phyloP scores from a whole-genome alignment of 1,140 invertebrate species.

The Sminthurides bifidus region DNA sequence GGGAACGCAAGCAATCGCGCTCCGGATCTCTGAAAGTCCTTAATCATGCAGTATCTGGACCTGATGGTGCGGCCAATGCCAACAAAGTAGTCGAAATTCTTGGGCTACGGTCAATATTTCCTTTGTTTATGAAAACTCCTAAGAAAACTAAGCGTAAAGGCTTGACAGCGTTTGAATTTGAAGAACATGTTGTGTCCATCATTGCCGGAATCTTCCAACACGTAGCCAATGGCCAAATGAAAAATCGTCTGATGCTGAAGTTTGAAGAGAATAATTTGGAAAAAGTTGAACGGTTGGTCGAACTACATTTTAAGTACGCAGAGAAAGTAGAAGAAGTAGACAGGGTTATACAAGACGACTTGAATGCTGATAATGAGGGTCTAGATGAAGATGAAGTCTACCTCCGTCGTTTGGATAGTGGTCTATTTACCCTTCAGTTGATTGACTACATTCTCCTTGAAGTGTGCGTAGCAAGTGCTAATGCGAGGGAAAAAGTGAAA shows the following conservation, averaged over 20 bases:
- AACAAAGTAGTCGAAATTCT: slow-evolving; percentile 98
- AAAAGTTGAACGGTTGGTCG: slow-evolving; percentile 91
- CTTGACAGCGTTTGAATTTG: slow-evolving; percentile 77
- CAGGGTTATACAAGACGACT: slow-evolving; percentile 50
- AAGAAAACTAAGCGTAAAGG: slow-evolving; percentile 72
- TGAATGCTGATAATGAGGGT: slow-evolving; percentile 46
- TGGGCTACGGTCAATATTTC: slow-evolving; percentile 90
- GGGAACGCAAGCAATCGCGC: slow-evolving; percentile 92
- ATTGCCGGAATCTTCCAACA: slow-evolving; percentile 87
- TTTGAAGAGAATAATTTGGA: slow-evolving; percentile 98
- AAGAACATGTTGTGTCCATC: slow-evolving; percentile 91
- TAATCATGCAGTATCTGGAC: slow-evolving; percentile 86
- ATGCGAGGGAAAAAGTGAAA: slow-evolving; percentile 75
- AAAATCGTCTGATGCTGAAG: slow-evolving; percentile 82
- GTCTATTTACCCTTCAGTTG: slow-evolving; percentile 88
- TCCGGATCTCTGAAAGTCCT: slow-evolving; percentile 94
- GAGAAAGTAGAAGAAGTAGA: slow-evolving; percentile 86
- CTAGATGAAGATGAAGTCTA: slow-evolving; percentile 69
- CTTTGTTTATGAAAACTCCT: slow-evolving; percentile 97
- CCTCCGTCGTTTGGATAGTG: slow-evolving; percentile 74
- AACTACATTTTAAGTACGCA: slow-evolving; percentile 94
- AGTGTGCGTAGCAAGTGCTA: slow-evolving; percentile 62
- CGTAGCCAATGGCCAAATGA: slow-evolving; percentile 72
- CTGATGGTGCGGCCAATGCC: slow-evolving; percentile 87
- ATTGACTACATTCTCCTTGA: slow-evolving; percentile 93